phyloP scores from a whole-genome alignment of 2,888 invertebrate genomes.

The Drosophila robusta region DNA sequence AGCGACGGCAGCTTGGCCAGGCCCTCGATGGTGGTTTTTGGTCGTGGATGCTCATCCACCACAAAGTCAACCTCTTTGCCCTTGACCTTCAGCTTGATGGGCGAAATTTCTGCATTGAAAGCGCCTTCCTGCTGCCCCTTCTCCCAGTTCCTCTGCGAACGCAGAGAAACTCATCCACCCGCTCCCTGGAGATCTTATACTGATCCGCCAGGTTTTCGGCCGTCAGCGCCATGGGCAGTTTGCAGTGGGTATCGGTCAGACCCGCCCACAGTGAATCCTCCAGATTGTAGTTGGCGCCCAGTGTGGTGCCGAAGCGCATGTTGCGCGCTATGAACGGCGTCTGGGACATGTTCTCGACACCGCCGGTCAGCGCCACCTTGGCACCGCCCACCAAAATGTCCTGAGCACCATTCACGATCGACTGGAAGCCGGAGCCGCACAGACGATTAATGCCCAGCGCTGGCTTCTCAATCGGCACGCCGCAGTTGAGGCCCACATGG shows the following conservation, averaged over 20 bases:
- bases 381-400: conserved; percentile 94
- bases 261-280: conserved; percentile 97
- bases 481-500: conserved; percentile 93
- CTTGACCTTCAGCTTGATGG: conserved; percentile 93
- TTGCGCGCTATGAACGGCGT: conserved; percentile 94
- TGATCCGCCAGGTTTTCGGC: conserved; percentile 96
- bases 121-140: conserved; percentile 94
- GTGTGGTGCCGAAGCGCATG: conserved; percentile 93
- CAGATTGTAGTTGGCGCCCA: conserved; percentile 91
- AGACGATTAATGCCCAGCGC: conserved; percentile 95
- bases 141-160: conserved; percentile 95
- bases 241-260: conserved; percentile 94
- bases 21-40: conserved; percentile 93
- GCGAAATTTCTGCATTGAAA: conserved; percentile 95
- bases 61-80: conserved; percentile 92
- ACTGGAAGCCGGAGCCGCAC: conserved; percentile 99
- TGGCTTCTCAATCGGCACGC: conserved; percentile 93
- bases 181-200: conserved; percentile 91
- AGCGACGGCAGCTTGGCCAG: conserved; percentile 94
- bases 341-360: conserved; percentile 98
- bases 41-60: conserved; percentile 91
- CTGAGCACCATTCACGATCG: conserved; percentile 96
- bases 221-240: conserved; percentile 97
- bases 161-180: conserved; percentile 94
- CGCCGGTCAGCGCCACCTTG: conserved; percentile 94